Evolutionary conservation across 2,113 vertebrate species (phyloP), one percentile per base, ranked within the genome.

Genomic region (Lutjanus erythropterus): DNA sequence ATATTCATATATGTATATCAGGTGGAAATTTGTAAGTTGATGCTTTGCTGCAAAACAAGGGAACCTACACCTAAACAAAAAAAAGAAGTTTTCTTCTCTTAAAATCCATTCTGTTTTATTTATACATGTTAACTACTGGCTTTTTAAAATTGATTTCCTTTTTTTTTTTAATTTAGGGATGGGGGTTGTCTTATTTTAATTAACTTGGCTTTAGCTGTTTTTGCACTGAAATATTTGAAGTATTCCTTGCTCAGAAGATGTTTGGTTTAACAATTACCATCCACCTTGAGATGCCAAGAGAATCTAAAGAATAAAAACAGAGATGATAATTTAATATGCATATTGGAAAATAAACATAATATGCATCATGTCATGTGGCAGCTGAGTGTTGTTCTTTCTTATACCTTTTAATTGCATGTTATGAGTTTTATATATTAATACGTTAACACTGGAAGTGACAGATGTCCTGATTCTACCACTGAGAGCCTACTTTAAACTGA

Each of bases 161-260:
- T 46, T 65, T 75, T 80, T 78, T 74, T 61, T 52, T 71, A 46
- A 71, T 81, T 35, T 58, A 0, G 39, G 46, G 61, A 11, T 52
- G 62, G 19, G 9, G 69, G 5, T 19, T 53, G 16, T 86, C 9
- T 81, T 80, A 71, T 70, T 72, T 81, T 70, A 80, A 85, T 88
- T 91, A 89, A 90, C 84, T 76, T 78, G 58, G 84, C 85, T 93
- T 91, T 90, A 86, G 86, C 88, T 81, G 78, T 86, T 93, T n/a
- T 94, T 94, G 92, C 88, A 94, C 90, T 92, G 82, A 92, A 87
- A 85, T 59, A 65, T 89, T 82, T 72, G 35, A 81, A 50, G n/a
- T 80, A 77, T 86, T 73, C 52, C 76, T 86, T 90, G 42, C 62
- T 88, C 58, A 33, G 55, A 89, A 74, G 56, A 75, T 62, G 73